Evolutionary conservation across 1,140 invertebrate species (phyloP).

Genomic region (Atta texana): DNA sequence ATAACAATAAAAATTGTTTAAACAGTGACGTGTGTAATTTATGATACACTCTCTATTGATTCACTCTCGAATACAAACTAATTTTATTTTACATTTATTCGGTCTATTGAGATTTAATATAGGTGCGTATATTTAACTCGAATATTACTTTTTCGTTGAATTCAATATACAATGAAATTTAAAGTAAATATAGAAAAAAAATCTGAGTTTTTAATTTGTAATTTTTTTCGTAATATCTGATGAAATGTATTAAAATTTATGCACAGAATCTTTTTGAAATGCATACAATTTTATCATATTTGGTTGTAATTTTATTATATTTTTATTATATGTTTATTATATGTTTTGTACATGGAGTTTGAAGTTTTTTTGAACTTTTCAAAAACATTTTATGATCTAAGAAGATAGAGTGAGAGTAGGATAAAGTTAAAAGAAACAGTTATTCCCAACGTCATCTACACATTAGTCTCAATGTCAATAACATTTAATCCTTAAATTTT

Average conservation of each 20-base stretch:
- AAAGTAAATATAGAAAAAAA: slow-evolving; percentile 1
- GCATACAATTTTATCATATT: slow-evolving; percentile 7
- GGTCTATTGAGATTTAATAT: neutral
- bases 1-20: slow-evolving; percentile 56
- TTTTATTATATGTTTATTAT: slow-evolving; percentile 25
- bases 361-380: slow-evolving; percentile 1
- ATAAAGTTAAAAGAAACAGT: slow-evolving; percentile 18
- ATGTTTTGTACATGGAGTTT: neutral
- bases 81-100: slow-evolving; percentile 2
- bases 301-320: slow-evolving; percentile 7
- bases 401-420: neutral
- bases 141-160: slow-evolving; percentile 3
- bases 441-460: neutral
- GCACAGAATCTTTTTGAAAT: slow-evolving; percentile 2
- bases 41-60: neutral
- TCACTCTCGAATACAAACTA: neutral
- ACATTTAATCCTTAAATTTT: neutral
- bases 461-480: neutral
- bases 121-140: neutral
- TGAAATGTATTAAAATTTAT: slow-evolving; percentile 62
- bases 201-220: neutral
- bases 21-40: slow-evolving; percentile 14
- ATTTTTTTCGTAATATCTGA: slow-evolving; percentile 62
- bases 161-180: neutral
- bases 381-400: too few relatives aligned